phyloP scores from a whole-genome alignment of 1,140 invertebrate genomes.

The Euglossa dilemma region DNA sequence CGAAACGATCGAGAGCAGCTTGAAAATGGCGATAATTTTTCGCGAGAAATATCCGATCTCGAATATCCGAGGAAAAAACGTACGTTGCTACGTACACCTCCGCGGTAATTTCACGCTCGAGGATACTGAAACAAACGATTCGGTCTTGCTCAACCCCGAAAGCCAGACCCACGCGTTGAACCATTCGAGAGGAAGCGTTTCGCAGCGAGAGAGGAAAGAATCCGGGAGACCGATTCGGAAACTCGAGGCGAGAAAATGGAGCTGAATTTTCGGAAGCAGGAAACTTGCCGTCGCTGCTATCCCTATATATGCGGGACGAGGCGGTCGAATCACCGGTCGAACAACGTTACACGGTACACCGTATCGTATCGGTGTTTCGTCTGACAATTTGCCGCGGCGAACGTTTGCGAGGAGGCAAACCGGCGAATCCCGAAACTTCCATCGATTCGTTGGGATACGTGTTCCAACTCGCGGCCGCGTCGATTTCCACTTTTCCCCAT shows the following conservation, averaged over 20 bases:
- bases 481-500: slow-evolving; percentile 31
- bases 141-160: no score
- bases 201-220: no score
- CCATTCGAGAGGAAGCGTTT: no score
- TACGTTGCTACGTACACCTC: no score
- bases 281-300: neutral
- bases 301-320: neutral
- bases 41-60: no score
- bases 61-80: no score
- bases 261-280: neutral
- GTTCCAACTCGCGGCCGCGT: slow-evolving; percentile 2
- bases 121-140: no score
- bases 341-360: neutral
- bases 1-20: no score
- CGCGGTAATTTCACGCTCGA: no score
- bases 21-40: no score
- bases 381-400: neutral
- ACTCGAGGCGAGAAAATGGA: neutral
- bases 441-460: slow-evolving; percentile 12
- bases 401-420: neutral
- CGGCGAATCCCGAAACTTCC: slow-evolving; percentile 5
- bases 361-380: neutral
- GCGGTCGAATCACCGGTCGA: neutral
- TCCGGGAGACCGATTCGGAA: no score
- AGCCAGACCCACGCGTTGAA: no score